These are phyloP conservation scores for Crenuchus spilurus DNA, from an alignment of 2,797 vertebrate species.

Conservation along the genomic window DNA sequence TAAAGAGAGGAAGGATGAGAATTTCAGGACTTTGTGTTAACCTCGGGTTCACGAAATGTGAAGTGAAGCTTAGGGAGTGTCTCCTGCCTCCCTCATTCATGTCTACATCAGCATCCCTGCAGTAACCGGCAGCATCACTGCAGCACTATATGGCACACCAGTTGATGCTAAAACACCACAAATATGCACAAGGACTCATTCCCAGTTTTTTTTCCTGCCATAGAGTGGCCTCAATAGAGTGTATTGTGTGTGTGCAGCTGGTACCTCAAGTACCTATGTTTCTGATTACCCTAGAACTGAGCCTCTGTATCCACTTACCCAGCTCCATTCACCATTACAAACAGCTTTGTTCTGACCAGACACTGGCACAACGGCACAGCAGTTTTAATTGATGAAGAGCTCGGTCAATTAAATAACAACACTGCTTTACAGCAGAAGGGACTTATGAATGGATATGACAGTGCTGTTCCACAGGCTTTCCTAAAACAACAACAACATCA, in stretches of 20 bases:
- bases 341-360: constrained; percentile 12
- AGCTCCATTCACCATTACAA: background rate
- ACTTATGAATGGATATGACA: background rate
- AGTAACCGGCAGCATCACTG: constrained; percentile 53
- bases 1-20: constrained; percentile 18
- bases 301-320: background rate
- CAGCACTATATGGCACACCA: constrained; percentile 17
- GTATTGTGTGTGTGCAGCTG: constrained; percentile 39
- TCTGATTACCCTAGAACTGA: constrained; percentile 29
- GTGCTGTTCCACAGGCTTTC: background rate
- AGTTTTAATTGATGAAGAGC: constrained; percentile 29
- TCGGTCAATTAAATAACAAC: constrained; percentile 32
- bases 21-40: constrained; percentile 63
- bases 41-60: constrained; percentile 59
- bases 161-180: constrained; percentile 48
- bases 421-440: background rate
- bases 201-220: constrained; percentile 35
- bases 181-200: constrained; percentile 47
- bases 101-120: constrained; percentile 59
- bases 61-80: constrained; percentile 60
- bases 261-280: constrained; percentile 14
- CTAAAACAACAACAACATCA: background rate
- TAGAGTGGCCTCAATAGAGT: constrained; percentile 30
- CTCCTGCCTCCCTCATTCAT: constrained; percentile 65
- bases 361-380: background rate